These are phyloP conservation scores for Cyanistes caeruleus DNA, from an alignment of 2,113 vertebrate genomes.

Conservation along the genomic window DNA sequence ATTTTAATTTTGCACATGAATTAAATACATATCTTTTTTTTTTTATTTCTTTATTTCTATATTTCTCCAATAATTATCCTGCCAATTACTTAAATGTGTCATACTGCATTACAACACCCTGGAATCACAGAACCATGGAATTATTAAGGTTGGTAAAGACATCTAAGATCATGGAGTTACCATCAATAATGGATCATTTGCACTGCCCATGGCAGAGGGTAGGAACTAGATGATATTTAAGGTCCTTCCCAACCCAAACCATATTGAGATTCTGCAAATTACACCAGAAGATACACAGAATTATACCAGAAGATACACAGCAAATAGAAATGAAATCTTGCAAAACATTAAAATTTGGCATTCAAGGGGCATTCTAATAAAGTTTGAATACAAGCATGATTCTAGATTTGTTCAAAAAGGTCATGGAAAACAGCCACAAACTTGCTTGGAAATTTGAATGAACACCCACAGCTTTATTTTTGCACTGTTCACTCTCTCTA, in stretches of 20 bases:
- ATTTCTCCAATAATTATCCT: background rate
- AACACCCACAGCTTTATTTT: background rate
- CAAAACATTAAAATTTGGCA: background rate
- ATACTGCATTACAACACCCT: background rate
- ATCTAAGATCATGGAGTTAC: background rate
- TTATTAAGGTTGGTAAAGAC: background rate
- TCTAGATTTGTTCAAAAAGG: background rate
- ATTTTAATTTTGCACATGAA: background rate
- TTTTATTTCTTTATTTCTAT: background rate
- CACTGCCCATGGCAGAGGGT: background rate
- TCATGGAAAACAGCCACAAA: background rate
- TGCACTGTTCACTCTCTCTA: background rate
- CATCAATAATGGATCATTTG: background rate
- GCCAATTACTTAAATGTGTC: background rate
- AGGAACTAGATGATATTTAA: background rate
- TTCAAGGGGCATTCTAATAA: background rate
- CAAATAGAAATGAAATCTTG: background rate
- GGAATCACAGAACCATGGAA: background rate
- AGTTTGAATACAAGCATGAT: background rate
- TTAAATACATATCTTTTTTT: background rate
- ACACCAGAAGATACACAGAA: background rate
- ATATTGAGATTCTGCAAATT: background rate
- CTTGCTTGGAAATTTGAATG: background rate
- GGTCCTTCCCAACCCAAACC: background rate
- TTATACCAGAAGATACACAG: background rate